A percentile compares a stretch with the other conserved stretches of the same genome.
Evolutionary conservation across 2,113 vertebrate genomes (phyloP).

Genomic region (Rattus rattus): DNA sequence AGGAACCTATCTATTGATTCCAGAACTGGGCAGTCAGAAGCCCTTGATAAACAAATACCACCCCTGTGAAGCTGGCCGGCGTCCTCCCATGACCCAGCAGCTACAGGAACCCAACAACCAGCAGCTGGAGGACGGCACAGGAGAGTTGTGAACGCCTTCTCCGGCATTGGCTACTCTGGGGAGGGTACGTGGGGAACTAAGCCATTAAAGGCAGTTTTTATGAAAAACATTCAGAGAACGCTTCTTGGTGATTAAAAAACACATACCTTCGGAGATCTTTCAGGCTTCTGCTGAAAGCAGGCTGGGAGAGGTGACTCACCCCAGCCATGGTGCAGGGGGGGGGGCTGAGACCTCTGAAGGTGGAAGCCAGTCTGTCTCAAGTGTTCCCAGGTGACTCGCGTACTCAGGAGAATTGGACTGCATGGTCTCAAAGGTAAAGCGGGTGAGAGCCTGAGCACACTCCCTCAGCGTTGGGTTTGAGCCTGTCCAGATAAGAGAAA

Average conservation of each 20-base stretch:
- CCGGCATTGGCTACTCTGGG: neutral
- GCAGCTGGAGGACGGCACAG: neutral
- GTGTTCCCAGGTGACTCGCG: neutral
- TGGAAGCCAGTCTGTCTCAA: neutral
- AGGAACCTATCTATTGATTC: neutral
- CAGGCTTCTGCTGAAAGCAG: neutral
- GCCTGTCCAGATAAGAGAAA: neutral
- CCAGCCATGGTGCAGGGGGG: too few relatives aligned
- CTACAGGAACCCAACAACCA: neutral
- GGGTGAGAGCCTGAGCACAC: neutral
- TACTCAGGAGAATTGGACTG: neutral
- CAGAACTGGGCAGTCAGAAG: neutral
- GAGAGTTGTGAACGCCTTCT: neutral
- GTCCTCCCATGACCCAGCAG: neutral
- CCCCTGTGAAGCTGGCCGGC: neutral
- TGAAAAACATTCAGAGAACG: neutral
- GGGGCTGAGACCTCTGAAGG: neutral
- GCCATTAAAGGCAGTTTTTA: neutral
- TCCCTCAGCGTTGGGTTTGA: neutral
- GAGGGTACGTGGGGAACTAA: neutral
- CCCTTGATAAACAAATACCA: neutral
- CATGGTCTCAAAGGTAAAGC: neutral
- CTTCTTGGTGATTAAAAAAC: neutral
- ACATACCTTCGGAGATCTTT: neutral
- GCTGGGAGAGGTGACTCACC: neutral